A percentile compares a stretch with the other conserved stretches of the same genome.
phyloP scores from a whole-genome alignment of 2,888 invertebrate genomes.

The Thecophora atra region DNA sequence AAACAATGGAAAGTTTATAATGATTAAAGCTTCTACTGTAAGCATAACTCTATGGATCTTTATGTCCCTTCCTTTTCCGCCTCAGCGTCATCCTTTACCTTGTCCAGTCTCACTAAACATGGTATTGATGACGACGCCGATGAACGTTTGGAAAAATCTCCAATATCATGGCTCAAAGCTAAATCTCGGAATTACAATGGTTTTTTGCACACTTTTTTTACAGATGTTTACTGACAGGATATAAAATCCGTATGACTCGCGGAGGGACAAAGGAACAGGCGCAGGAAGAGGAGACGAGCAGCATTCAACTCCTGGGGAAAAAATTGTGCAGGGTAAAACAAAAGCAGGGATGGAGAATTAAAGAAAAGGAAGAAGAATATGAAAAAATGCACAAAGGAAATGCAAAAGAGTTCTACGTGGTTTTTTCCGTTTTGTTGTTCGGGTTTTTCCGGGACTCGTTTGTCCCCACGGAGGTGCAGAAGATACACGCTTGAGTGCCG shows the following conservation, averaged over 20 bases:
- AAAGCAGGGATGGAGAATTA: not conserved
- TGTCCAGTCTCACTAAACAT: slow-evolving; percentile 12
- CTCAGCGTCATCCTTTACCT: not conserved
- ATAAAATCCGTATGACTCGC: slow-evolving; percentile 13
- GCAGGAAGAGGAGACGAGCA: not conserved
- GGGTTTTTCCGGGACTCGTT: not conserved
- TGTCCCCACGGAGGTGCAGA: slow-evolving; percentile 4
- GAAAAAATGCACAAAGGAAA: slow-evolving; percentile 40
- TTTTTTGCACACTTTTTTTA: not conserved
- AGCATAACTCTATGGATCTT: no score
- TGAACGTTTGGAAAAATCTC: slow-evolving; percentile 38
- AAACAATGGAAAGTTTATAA: no score
- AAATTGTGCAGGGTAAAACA: not conserved
- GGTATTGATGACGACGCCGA: slow-evolving; percentile 38
- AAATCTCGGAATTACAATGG: slow-evolving; percentile 50
- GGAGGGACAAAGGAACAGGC: slow-evolving; percentile 7
- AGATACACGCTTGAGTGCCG: not conserved
- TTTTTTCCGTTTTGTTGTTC: no score
- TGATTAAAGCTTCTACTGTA: no score
- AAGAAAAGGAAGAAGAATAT: not conserved
- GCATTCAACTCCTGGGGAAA: no score
- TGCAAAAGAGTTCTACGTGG: slow-evolving; percentile 37
- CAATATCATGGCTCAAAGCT: slow-evolving; percentile 60
- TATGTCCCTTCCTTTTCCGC: not conserved
- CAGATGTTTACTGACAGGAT: slow-evolving; percentile 24